Evolutionary conservation across 1,140 invertebrate genomes (phyloP).

Genomic region (Microplitis demolitor): DNA sequence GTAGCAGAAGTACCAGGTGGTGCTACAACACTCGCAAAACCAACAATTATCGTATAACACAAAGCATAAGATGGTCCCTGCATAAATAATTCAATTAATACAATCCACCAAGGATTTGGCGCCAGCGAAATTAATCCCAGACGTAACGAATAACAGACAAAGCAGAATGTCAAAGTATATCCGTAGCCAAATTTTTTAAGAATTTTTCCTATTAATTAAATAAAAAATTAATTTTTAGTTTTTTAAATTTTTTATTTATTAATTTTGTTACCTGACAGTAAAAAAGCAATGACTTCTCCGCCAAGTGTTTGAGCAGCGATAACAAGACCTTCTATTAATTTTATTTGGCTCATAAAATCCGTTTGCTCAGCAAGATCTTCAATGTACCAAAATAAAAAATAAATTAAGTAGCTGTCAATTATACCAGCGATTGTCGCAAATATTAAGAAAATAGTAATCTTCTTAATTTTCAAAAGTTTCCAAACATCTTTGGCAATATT

Average conservation of each 20-base stretch:
- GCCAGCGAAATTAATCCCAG: conserved; percentile 72
- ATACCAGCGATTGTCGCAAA: conserved; percentile 76
- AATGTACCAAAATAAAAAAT: conserved; percentile 80
- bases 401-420: conserved; percentile 77
- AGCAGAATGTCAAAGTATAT: conserved; percentile 72
- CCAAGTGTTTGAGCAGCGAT: conserved; percentile 76
- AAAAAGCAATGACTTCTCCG: conserved; percentile 77
- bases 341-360: conserved; percentile 68
- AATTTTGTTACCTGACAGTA: conserved; percentile 44
- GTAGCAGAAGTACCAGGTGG: conserved; percentile 80
- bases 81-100: conserved; percentile 73
- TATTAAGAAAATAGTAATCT: conserved; percentile 69
- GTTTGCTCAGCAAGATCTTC: conserved; percentile 72
- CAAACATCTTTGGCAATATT: conserved; percentile 69
- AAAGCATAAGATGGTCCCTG: conserved; percentile 81
- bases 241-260: neutral
- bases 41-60: conserved; percentile 78
- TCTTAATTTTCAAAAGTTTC: conserved; percentile 65
- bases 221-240: neutral
- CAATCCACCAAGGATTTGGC: conserved; percentile 74
- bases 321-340: conserved; percentile 75
- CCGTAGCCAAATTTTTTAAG: conserved; percentile 72
- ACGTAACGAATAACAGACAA: conserved; percentile 71
- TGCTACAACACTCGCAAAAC: conserved; percentile 74
- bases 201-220: conserved; percentile 65